Percentiles rank a stretch among this genome's conserved stretches.
phyloP scores from a whole-genome alignment of 1,140 invertebrate species.

The Conopomorpha cramerella region DNA sequence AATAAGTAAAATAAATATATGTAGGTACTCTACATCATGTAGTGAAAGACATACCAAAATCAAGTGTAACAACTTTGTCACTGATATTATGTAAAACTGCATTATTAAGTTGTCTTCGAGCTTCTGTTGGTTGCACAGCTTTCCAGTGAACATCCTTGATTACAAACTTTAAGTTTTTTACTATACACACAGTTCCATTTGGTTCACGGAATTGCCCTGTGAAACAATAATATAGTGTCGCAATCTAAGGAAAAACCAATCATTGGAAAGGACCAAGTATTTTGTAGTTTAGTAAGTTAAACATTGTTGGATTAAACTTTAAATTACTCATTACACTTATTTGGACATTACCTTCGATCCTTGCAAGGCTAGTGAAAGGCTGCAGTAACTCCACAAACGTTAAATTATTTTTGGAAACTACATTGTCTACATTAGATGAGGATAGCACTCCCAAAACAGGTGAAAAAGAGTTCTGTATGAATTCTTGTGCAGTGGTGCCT shows the following conservation, averaged over 20 bases:
- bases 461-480: conserved; percentile 87
- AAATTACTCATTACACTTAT: not conserved
- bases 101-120: conserved; percentile 85
- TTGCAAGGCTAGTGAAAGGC: conserved; percentile 70
- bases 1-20: no score
- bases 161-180: conserved; percentile 82
- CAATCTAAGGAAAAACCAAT: no score
- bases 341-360: conserved; percentile 29
- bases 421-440: conserved; percentile 78
- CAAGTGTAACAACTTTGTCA: conserved; percentile 60
- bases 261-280: no score
- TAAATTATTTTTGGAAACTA: conserved; percentile 90
- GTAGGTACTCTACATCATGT: no score
- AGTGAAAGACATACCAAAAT: conserved; percentile 19
- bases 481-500: conserved; percentile 77
- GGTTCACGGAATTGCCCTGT: conserved; percentile 84
- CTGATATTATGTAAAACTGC: conserved; percentile 76
- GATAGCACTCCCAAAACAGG: conserved; percentile 86
- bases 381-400: conserved; percentile 88
- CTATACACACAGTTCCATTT: conserved; percentile 69
- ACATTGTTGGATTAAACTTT: conserved; percentile 3
- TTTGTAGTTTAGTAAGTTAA: not conserved
- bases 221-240: conserved; percentile 4
- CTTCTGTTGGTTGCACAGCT: conserved; percentile 81
- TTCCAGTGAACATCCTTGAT: conserved; percentile 81